Base-by-base conservation (phyloP, 1,140 invertebrate genomes). In the Andricus grossulariae region DNA sequence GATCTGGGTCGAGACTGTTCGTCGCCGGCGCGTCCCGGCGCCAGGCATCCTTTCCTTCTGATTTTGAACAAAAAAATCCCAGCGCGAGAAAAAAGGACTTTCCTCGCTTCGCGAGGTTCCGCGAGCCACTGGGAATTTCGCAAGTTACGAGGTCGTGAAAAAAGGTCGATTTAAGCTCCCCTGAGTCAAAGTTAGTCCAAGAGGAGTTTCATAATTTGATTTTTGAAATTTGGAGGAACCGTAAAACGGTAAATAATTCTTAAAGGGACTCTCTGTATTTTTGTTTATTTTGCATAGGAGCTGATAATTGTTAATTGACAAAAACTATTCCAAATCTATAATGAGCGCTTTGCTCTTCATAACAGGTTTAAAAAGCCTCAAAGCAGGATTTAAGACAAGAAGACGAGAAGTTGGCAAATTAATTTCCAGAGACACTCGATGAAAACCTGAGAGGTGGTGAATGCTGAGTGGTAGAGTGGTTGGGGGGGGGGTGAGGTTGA, bases 1-100 rank as follows among this genome's bases (percentile, higher is more conserved):
- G 88, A 90, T 90, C 88, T 90, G 85, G 89, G 88, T 90, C 88
- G 89, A 91, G 89, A 90, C 89, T 90, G 85, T 85, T 87, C 85
- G 90, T 88, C 89, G 90, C 89, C 90, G 87, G 78, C 84, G 78
- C 84, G 85, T 85, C 78, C 83, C 84, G 89, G 89, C 90, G 90
- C 89, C 89, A 87, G 88, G 80, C 87, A 84, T 89, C 89, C 84
- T 86, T 85, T 83, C 80, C 86, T 83, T 81, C 57, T 52, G 76
- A 86, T 78, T 80, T 82, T 84, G 52, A 78, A 76, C 73, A 49
- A 25, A 80, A 60, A 77, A 72, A 75, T 72, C n/a, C n/a, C 54
- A 51, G 15, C 21, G 21, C 50, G 54, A 51, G n/a, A n/a, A 66
- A 66, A 66, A 66, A 66, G 60, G 32, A 45, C 6, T 39, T 39